Evolutionary conservation across 1,140 invertebrate genomes (phyloP), one percentile per base, ranked within the genome.

Genomic region (Colletes gigas): DNA sequence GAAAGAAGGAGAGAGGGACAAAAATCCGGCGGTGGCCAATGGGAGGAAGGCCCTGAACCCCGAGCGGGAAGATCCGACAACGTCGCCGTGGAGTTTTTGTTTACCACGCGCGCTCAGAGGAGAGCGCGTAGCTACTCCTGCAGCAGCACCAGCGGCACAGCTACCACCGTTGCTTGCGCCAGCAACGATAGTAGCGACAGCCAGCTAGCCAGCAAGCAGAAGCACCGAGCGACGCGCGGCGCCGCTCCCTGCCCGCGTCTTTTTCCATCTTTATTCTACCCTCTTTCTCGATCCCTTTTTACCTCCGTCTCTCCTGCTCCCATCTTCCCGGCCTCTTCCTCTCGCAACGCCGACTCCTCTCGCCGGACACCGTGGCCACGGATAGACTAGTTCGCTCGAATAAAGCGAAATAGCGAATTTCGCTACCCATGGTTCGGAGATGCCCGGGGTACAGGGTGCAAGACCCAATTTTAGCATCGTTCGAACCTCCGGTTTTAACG

Each of bases 1-100:
- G 67, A 60, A 63, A 63, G 73, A 72, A 73, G 83, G 83, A 80
- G 86, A 79, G 84, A 83, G 82, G 81, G 80, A 85, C 59, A 84
- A 83, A 83, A 84, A 88, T 87, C 83, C 81, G 83, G 73, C 69
- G 72, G 68, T 84, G 86, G 83, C 91, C 91, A 92, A 91, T 92
- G 84, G 83, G 88, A 84, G 73, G 83, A 85, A 87, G 84, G 86
- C 83, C 80, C 87, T 82, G 82, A 85, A 83, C 83, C 85, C 78
- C 78, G 85, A 88, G 88, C 88, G 88, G 88, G 84, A 91, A 91
- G 89, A 91, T 90, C 90, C 89, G 90, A 91, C 90, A 91, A 91
- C 90, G 89, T 90, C 89, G 90, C 90, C 85, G 78, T 68, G 57
- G 85, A 90, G 89, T 90, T 90, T 90, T 90, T 91, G 89, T 91